Evolutionary conservation across 2,888 invertebrate species (phyloP), one percentile per base, ranked within the genome.

Genomic region (Mythimna pallens): DNA sequence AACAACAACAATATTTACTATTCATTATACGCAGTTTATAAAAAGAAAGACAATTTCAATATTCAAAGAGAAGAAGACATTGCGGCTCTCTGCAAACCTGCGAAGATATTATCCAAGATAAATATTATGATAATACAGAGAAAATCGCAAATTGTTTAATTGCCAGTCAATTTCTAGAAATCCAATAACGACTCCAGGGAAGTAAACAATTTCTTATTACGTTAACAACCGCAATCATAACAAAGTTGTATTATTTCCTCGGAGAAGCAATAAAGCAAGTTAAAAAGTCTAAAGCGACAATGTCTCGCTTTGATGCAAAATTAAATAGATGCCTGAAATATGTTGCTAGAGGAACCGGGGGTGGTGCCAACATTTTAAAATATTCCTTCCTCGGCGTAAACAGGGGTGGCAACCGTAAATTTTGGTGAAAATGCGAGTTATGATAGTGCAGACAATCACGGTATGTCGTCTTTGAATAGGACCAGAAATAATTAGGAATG

Each of bases 301-400:
- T 78, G 75, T 66, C 73, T 59, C 73, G 66, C 73, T 81, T 73
- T 81, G 74, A 83, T 81, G 78, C 72, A 81, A 76, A 85, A 84
- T 85, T 84, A 84, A 83, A 84, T 76, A 78, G 81, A 81, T 81
- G 85, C 68, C 72, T 84, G 83, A 85, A 84, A 85, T 84, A 84
- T 81, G 83, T 85, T 75, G 61, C 54, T 54, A 58, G 64, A 71
- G 76, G 55, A 78, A 69, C 47, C 73, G 73, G 70, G 67, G 40
- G 40, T 66, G 66, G 61, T 83, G 84, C 81, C 85, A 83, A 85
- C 76, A 50, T 77, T 81, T 81, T 75, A 75, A 85, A 83, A 84
- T 85, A 84, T 84, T 81, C 72, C 76, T 69, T 58, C 64, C 62
- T 63, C 36, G 55, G 52, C 59, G 50, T 43, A 76, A 63, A 75